Conservation (phyloP, 2,113 vertebrate species). For the Crotalus helleri region DNA sequence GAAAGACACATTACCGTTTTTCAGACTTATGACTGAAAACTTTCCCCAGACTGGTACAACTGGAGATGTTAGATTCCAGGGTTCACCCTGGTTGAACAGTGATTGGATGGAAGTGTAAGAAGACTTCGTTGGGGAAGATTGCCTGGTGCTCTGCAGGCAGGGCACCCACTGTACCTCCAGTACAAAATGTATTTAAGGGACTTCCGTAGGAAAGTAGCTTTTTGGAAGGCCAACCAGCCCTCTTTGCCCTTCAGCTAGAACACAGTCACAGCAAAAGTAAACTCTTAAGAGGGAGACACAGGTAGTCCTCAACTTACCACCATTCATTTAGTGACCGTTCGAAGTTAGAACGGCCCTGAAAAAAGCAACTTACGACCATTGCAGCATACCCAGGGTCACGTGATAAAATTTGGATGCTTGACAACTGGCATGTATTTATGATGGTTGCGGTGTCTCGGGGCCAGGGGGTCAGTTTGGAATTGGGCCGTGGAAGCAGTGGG, state of each 20-base stretch:
- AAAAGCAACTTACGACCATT: not conserved
- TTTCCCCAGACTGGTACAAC: not conserved
- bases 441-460: not conserved
- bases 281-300: not conserved
- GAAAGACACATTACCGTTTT: not conserved
- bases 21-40: not conserved
- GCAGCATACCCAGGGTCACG: not conserved
- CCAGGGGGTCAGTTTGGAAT: accelerated
- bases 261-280: not conserved
- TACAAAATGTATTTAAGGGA: no score
- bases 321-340: not conserved
- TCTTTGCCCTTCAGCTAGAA: not conserved
- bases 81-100: not conserved
- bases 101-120: not conserved
- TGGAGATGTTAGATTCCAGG: no score
- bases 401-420: not conserved
- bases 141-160: no score
- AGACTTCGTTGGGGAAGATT: no score
- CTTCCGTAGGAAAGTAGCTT: no score
- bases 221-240: no score
- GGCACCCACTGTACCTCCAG: no score
- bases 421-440: not conserved
- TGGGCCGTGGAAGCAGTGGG: not conserved
- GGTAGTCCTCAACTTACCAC: not conserved
- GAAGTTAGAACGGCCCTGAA: not conserved